Percentiles rank a stretch among this genome's conserved stretches.
Conservation (phyloP, 2,888 invertebrate genomes). For the Encarsia formosa region DNA sequence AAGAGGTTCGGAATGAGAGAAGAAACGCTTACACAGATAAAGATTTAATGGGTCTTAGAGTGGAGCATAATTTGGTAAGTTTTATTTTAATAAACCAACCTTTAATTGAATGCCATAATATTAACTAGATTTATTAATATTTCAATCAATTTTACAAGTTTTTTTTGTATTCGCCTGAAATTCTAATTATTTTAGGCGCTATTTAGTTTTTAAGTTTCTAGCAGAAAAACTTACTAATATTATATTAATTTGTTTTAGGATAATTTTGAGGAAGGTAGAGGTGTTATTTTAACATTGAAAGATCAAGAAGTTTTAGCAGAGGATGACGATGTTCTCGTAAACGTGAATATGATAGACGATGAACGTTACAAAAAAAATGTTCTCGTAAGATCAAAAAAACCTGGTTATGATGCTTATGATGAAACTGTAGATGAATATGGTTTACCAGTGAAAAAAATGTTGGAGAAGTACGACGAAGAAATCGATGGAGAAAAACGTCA, state of each 20-base stretch:
- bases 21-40: constrained; percentile 63
- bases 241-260: constrained; percentile 42
- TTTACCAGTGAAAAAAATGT: constrained; percentile 62
- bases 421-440: constrained; percentile 72
- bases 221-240: too few species aligned
- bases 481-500: constrained; percentile 69
- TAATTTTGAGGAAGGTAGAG: constrained; percentile 70
- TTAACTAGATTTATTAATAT: too few species aligned
- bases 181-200: too few species aligned
- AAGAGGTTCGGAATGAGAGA: constrained; percentile 63
- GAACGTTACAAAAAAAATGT: constrained; percentile 78
- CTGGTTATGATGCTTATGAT: constrained; percentile 82
- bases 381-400: constrained; percentile 77
- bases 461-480: constrained; percentile 94
- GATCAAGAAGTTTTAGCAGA: constrained; percentile 88
- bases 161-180: too few species aligned
- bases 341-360: constrained; percentile 83
- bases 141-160: too few species aligned
- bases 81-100: constrained; percentile 1
- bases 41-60: constrained; percentile 76
- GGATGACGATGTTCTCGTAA: constrained; percentile 82
- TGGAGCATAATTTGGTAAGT: constrained; percentile 73
- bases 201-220: too few species aligned
- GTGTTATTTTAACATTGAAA: constrained; percentile 86
- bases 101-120: too few species aligned